Conservation (phyloP, 2,797 vertebrate species). For the Mallotus villosus region DNA sequence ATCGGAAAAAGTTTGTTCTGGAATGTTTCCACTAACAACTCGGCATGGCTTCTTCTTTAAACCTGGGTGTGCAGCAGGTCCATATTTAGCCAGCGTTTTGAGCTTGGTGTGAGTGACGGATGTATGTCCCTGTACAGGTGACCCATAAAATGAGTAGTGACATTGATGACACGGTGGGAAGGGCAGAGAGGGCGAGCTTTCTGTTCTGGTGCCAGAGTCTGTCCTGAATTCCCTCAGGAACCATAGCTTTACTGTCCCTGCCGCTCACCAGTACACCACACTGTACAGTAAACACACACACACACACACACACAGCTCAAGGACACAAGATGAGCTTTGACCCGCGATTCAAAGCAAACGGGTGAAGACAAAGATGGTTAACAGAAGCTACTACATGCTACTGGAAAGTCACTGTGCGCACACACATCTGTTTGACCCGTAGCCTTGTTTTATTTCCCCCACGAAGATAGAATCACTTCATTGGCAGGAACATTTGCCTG, state of each 20-base stretch:
- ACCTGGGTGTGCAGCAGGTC: no score
- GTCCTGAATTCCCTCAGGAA: constrained; percentile 8
- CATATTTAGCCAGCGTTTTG: background rate
- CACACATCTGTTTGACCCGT: constrained; percentile 37
- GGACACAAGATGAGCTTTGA: background rate
- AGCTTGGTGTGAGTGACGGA: background rate
- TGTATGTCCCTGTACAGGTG: constrained; percentile 20
- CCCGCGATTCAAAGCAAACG: background rate
- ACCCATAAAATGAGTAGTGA: constrained; percentile 5
- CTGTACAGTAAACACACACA: no score
- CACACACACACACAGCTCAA: background rate
- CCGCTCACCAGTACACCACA: background rate
- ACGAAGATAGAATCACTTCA: constrained; percentile 54
- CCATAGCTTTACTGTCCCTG: constrained; percentile 2
- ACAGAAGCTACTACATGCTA: background rate
- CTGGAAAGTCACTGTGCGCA: background rate
- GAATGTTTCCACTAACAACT: background rate
- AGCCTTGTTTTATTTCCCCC: constrained; percentile 39
- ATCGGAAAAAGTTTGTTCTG: background rate
- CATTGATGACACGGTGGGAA: constrained; percentile 5
- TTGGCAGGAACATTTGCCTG: constrained; percentile 43
- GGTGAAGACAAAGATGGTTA: background rate
- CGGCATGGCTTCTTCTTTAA: background rate
- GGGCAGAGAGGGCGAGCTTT: background rate
- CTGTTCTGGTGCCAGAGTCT: constrained; percentile 7